These are phyloP conservation scores for Neosalanx taihuensis DNA, from an alignment of 2,797 vertebrate species.

Conservation along the genomic window DNA sequence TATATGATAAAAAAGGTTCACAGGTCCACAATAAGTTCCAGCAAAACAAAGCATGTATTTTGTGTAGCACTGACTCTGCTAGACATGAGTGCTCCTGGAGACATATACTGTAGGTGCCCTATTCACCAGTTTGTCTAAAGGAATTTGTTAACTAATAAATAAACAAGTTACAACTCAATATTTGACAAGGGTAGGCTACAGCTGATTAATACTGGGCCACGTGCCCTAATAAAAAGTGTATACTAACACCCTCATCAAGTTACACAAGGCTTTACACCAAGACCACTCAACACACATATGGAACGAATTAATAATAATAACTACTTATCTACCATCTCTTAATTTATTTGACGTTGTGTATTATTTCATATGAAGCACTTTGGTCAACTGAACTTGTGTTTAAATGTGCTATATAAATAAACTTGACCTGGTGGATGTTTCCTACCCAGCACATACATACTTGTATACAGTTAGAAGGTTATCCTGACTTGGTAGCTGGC, in stretches of 20 bases:
- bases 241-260: slow-evolving; percentile 41
- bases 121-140: too few relatives aligned
- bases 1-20: background rate
- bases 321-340: too few relatives aligned
- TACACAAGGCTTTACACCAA: slow-evolving; percentile 5
- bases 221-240: background rate
- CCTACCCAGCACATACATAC: slow-evolving; percentile 21
- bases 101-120: too few relatives aligned
- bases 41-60: too few relatives aligned
- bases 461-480: slow-evolving; percentile 16
- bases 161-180: background rate
- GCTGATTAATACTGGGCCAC: background rate
- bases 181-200: background rate
- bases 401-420: too few relatives aligned
- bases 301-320: slow-evolving; percentile 10
- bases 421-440: slow-evolving; percentile 21
- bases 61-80: too few relatives aligned
- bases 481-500: background rate
- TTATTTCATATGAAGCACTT: too few relatives aligned
- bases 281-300: slow-evolving; percentile 26
- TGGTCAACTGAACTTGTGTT: slow-evolving; percentile 11
- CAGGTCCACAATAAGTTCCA: too few relatives aligned
- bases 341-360: too few relatives aligned
- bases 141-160: background rate
- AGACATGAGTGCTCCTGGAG: too few relatives aligned